Conservation (phyloP, 2,888 invertebrate genomes). For the Nomada ruficornis region DNA sequence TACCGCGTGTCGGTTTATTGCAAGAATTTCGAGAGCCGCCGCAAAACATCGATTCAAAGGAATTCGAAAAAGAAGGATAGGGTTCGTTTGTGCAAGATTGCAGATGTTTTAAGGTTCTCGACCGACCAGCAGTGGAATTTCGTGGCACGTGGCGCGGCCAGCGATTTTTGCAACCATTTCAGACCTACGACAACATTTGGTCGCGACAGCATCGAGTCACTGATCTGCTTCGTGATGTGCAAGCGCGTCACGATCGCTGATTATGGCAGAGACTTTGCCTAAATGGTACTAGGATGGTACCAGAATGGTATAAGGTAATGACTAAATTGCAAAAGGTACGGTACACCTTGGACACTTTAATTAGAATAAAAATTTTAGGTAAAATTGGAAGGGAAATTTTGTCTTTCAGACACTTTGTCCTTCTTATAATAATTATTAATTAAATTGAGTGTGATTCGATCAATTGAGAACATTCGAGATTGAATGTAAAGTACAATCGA, state of each 20-base stretch:
- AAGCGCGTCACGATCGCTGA: constrained; percentile 4
- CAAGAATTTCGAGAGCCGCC: constrained; percentile 28
- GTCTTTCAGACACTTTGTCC: too few species aligned
- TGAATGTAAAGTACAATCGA: too few species aligned
- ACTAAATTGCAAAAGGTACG: background rate
- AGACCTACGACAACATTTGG: constrained; percentile 49
- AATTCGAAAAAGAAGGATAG: constrained; percentile 10
- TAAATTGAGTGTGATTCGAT: too few species aligned
- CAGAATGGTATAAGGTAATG: background rate
- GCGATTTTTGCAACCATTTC: constrained; percentile 37
- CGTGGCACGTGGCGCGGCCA: constrained; percentile 13
- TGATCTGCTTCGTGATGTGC: constrained; percentile 25
- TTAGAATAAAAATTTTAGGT: background rate
- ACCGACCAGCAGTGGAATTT: constrained; percentile 14
- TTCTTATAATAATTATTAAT: too few species aligned
- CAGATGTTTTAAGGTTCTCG: background rate
- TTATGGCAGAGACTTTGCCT: constrained; percentile 29
- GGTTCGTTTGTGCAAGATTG: background rate
- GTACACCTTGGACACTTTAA: too few species aligned
- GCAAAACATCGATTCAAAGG: constrained; percentile 25
- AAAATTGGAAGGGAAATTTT: background rate
- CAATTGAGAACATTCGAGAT: too few species aligned
- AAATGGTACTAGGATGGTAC: background rate
- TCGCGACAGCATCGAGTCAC: constrained; percentile 34
- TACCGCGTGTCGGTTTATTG: background rate